Percentiles rank a stretch among this genome's conserved stretches.
These are phyloP conservation scores for Prunella himalayana DNA, from an alignment of 2,113 vertebrate genomes.

Conservation along the genomic window DNA sequence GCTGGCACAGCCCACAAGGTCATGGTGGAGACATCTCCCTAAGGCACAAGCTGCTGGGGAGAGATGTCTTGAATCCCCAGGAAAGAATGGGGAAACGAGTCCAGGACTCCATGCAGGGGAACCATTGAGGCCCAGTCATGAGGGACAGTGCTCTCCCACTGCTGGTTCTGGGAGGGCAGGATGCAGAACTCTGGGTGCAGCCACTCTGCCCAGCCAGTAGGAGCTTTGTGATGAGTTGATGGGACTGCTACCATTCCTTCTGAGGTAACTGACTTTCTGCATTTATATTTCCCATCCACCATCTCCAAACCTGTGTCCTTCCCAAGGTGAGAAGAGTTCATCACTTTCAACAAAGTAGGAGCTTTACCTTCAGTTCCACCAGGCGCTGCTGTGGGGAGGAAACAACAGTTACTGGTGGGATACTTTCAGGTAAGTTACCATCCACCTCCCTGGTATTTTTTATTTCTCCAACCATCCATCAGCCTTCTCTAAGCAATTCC, in stretches of 20 bases:
- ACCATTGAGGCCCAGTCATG: neutral
- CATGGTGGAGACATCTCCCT: neutral
- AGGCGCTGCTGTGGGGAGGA: conserved; percentile 17
- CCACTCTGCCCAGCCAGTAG: neutral
- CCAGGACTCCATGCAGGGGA: neutral
- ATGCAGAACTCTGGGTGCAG: neutral
- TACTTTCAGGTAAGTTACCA: neutral
- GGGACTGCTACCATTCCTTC: neutral
- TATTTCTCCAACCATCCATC: neutral
- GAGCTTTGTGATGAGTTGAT: neutral
- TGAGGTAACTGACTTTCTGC: neutral
- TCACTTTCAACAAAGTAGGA: neutral
- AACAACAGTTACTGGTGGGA: neutral
- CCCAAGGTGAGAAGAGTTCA: neutral
- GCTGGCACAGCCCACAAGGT: neutral
- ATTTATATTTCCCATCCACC: neutral
- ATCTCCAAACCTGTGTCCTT: neutral
- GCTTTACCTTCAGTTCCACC: conserved; percentile 59
- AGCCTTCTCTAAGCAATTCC: neutral
- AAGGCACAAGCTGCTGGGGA: neutral
- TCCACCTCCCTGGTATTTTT: neutral
- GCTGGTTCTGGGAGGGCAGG: neutral
- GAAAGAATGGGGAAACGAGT: neutral
- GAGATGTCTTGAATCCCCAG: neutral
- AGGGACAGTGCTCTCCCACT: neutral